Evolutionary conservation across 2,888 invertebrate genomes (phyloP).

Genomic region (Petrolisthes cinctipes): DNA sequence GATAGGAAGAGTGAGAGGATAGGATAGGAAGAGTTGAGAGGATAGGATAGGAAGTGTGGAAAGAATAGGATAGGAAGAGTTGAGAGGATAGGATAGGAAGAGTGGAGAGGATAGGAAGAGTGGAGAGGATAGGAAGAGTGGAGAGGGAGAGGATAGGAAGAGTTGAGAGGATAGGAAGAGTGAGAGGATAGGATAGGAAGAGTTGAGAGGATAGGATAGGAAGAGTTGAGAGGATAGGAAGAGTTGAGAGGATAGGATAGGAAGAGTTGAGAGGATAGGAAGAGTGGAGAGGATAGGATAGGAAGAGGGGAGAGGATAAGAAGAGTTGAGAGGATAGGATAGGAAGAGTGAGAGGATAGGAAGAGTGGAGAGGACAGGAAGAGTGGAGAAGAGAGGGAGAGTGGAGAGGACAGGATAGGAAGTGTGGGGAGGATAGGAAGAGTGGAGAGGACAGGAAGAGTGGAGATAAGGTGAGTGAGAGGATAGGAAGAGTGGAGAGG

Average conservation of each 20-base stretch:
- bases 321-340: not conserved
- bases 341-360: not conserved
- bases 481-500: not conserved
- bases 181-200: not conserved
- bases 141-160: conserved; percentile 5
- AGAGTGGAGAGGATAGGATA: not conserved
- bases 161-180: not conserved
- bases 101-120: not conserved
- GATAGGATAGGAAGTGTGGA: not conserved
- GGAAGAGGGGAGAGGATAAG: not conserved
- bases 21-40: conserved; percentile 30
- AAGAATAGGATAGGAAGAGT: not conserved
- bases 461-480: not conserved
- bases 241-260: not conserved
- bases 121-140: not conserved
- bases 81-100: conserved; percentile 5
- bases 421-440: not conserved
- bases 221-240: not conserved
- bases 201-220: not conserved
- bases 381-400: not conserved
- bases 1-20: conserved; percentile 9
- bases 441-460: not conserved
- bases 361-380: not conserved
- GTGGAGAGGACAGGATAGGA: not conserved
- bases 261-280: no score